Evolutionary conservation across 1,140 invertebrate genomes (phyloP), one percentile per base, ranked within the genome.

Genomic region (Cherax quadricarinatus): DNA sequence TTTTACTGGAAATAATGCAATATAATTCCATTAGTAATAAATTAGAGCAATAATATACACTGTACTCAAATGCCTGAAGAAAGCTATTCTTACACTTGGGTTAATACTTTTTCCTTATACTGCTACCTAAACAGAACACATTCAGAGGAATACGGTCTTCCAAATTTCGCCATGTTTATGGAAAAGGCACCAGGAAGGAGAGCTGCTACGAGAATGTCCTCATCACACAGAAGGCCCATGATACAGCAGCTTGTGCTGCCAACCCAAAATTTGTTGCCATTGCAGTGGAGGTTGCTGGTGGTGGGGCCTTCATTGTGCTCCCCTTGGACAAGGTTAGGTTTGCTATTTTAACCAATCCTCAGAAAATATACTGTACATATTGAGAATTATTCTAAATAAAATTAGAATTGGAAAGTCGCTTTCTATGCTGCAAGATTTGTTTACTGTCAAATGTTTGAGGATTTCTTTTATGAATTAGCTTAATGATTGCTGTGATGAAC

Each of bases 201-300:
- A 96, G 97, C 95, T 98, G 98, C 95, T 99, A 98, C 95, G 98
- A 98, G 95, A 98, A 98, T 95, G 97, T 99, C 92, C 97, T 98
- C 94, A 98, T 99, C 89, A 99, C 98, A 3, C 97, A 98, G 95
- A 98, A 97, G 95, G 97, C 98, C 18, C 88, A 93, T 57, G 92
- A 89, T 82, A 90, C 92, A 57, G 89, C 88, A 14, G 89, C 92
- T 83, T 87, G 88, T 73, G 97, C 97, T 5, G 98, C 98, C 75
- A 99, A 99, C 96, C 98, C 98, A 0, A 99, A 99, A 95, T 99
- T 98, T 95, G 96, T 99, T 83, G 98, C 98, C 78, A 96, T 99
- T 88, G 98, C 99, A 66, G 98, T 98, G 3, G 98, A 99, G 95
- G 98, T 98, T 21, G 98, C 98, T 18, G 98, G 98, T 7, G 98